A percentile compares a stretch with the other conserved stretches of the same genome.
Conservation (phyloP, 2,113 vertebrate species). For the Nanorana parkeri region DNA sequence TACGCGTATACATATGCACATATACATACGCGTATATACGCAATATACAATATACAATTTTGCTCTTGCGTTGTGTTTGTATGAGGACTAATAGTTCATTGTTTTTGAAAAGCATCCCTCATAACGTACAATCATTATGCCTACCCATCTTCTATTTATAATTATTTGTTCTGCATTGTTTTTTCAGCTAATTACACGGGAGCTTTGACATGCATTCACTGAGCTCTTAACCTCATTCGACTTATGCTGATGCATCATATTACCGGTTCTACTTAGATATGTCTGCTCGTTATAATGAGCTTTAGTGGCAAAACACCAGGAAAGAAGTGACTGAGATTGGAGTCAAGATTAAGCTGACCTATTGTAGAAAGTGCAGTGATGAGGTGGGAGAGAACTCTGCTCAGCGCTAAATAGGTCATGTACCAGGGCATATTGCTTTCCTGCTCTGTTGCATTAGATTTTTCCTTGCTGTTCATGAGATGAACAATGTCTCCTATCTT, state of each 20-base stretch:
- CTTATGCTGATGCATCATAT: slow-evolving; percentile 7
- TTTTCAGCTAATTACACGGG: neutral
- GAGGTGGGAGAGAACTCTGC: slow-evolving; percentile 8
- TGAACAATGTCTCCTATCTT: neutral
- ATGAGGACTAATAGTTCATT: too few species aligned
- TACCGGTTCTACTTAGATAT: slow-evolving; percentile 10
- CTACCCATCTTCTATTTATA: neutral
- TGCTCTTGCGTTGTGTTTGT: too few species aligned
- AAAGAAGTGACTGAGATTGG: slow-evolving; percentile 13
- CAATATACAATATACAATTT: too few species aligned
- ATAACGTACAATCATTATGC: too few species aligned
- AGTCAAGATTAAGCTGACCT: slow-evolving; percentile 27
- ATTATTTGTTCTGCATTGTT: neutral
- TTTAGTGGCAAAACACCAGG: neutral
- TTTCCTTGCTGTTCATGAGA: neutral
- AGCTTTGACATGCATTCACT: neutral
- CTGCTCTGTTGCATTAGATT: slow-evolving; percentile 18
- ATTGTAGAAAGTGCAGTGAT: neutral
- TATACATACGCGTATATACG: too few species aligned
- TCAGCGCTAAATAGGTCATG: slow-evolving; percentile 18
- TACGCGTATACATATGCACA: too few species aligned
- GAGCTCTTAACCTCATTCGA: neutral
- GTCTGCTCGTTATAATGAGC: slow-evolving; percentile 11
- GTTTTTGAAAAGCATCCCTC: too few species aligned
- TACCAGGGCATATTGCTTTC: neutral